phyloP scores from a whole-genome alignment of 1,140 invertebrate species.

The Drosophila sproati region DNA sequence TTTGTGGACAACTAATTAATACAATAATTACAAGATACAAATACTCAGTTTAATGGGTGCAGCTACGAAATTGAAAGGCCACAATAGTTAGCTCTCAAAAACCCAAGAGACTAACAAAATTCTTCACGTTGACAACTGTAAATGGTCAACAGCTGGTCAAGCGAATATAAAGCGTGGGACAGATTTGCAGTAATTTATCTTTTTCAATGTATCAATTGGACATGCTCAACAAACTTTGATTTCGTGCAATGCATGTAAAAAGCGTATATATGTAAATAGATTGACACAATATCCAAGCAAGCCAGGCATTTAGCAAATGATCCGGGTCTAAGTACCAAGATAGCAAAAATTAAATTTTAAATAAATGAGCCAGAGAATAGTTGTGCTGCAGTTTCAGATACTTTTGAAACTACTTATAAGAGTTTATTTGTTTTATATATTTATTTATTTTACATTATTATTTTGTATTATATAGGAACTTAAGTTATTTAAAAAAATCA shows the following conservation, averaged over 20 bases:
- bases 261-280: neutral
- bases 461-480: too few species aligned
- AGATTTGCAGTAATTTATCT: conserved; percentile 8
- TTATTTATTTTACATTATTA: too few species aligned
- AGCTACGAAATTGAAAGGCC: conserved; percentile 1
- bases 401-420: too few species aligned
- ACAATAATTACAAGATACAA: neutral
- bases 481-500: too few species aligned
- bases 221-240: neutral
- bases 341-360: too few species aligned
- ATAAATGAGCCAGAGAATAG: too few species aligned
- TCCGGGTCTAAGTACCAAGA: neutral
- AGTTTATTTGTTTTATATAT: too few species aligned
- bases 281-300: neutral
- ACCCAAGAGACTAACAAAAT: neutral
- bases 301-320: neutral
- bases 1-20: neutral
- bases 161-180: conserved; percentile 4
- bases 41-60: neutral
- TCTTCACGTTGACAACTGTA: neutral
- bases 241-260: neutral
- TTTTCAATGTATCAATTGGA: conserved; percentile 7
- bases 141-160: conserved; percentile 11
- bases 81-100: neutral
- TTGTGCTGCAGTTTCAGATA: too few species aligned